Percentiles rank a stretch among this genome's conserved stretches.
These are phyloP conservation scores for Ailurus styani DNA, from an alignment of 2,113 vertebrate genomes.

Conservation along the genomic window DNA sequence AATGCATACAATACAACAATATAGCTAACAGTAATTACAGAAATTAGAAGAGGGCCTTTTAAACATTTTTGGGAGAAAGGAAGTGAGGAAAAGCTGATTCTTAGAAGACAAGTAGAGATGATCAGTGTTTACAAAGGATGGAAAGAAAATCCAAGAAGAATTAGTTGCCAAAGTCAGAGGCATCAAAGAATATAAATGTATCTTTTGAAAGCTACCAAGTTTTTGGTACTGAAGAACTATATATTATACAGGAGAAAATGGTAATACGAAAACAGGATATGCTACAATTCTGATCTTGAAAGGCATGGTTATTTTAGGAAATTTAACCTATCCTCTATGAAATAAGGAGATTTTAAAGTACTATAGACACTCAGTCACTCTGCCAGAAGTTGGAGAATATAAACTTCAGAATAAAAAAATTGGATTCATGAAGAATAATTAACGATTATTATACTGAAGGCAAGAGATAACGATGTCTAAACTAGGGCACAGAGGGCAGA, in stretches of 20 bases:
- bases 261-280: not conserved
- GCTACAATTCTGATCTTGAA: not conserved
- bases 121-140: not conserved
- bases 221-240: not conserved
- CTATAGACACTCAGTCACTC: not conserved
- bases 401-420: not conserved
- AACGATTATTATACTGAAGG: not conserved
- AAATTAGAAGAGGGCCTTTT: not conserved
- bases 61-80: not conserved
- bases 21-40: not conserved
- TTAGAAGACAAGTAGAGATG: not conserved
- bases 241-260: not conserved
- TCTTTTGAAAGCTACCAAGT: not conserved
- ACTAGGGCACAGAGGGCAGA: not conserved
- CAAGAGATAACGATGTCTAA: not conserved
- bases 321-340: not conserved
- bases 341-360: not conserved
- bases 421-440: not conserved
- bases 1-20: not conserved
- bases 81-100: not conserved
- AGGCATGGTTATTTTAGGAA: not conserved
- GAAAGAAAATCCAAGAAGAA: not conserved
- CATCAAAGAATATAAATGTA: not conserved
- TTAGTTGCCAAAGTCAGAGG: not conserved
- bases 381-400: not conserved